A percentile compares a stretch with the other conserved stretches of the same genome.
These are phyloP conservation scores for Panthera leo DNA, from an alignment of 2,113 vertebrate genomes.

Conservation along the genomic window DNA sequence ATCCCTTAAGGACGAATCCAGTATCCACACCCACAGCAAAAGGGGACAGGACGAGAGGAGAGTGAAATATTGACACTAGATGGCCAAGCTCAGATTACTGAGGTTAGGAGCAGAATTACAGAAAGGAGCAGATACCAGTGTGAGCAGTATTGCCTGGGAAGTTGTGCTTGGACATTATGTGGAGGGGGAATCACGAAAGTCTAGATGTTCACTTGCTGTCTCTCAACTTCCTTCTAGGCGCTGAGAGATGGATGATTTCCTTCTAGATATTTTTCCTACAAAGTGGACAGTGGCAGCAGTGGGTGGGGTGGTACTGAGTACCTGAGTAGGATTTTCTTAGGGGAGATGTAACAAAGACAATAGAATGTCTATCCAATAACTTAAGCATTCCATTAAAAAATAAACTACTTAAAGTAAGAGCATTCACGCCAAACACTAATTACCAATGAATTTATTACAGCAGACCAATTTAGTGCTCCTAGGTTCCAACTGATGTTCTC, in stretches of 20 bases:
- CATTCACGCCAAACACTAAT: not conserved
- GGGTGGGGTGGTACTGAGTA: not conserved
- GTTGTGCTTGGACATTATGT: not conserved
- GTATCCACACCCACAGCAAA: not conserved
- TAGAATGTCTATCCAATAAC: not conserved
- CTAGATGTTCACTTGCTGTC: not conserved
- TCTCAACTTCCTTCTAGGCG: not conserved
- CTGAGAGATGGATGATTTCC: not conserved
- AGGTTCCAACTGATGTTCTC: not conserved
- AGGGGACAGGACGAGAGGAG: not conserved
- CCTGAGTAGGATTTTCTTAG: not conserved
- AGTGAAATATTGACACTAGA: not conserved
- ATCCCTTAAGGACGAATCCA: not conserved
- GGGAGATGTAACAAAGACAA: not conserved
- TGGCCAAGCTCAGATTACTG: not conserved
- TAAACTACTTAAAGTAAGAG: not conserved
- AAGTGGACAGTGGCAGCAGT: not conserved
- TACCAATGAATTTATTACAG: not conserved
- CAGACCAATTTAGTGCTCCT: not conserved
- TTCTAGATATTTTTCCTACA: not conserved
- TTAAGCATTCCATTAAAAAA: not conserved
- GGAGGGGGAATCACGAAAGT: not conserved
- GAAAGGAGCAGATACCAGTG: not conserved
- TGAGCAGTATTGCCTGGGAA: not conserved
- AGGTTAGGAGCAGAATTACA: not conserved